These are phyloP conservation scores for Rhynchomys soricoides DNA, from an alignment of 2,113 vertebrate genomes.

Conservation along the genomic window DNA sequence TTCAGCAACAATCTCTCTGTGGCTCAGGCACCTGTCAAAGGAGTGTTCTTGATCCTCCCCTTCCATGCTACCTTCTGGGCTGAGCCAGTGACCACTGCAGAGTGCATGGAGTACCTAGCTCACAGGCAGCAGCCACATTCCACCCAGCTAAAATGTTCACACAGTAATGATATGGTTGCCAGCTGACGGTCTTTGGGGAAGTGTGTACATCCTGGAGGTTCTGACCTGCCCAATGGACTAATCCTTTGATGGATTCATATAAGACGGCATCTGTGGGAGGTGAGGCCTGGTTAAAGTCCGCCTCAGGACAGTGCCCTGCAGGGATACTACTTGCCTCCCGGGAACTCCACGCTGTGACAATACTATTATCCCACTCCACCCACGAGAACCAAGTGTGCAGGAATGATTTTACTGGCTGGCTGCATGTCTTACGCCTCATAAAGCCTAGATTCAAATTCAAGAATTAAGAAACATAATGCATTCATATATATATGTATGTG, in stretches of 20 bases:
- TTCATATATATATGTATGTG: neutral
- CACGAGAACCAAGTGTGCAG: neutral
- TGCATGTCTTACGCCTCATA: neutral
- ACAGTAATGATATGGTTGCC: neutral
- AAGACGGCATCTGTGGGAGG: neutral
- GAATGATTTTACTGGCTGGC: neutral
- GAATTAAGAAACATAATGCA: neutral
- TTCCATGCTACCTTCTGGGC: neutral
- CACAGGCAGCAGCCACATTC: neutral
- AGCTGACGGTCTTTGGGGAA: neutral
- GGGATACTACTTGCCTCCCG: neutral
- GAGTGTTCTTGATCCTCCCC: neutral
- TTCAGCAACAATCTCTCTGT: neutral
- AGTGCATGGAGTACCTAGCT: neutral
- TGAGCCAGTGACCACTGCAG: neutral
- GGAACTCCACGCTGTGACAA: neutral
- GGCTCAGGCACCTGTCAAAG: neutral
- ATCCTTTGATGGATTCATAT: neutral
- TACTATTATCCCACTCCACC: neutral
- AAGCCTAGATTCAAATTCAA: constrained; percentile 32
- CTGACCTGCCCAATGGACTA: neutral
- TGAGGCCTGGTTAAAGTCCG: neutral
- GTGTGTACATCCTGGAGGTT: neutral
- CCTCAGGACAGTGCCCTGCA: neutral
- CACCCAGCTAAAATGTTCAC: neutral